phyloP scores from a whole-genome alignment of 2,797 vertebrate genomes.

The Ctenopoma kingsleyae region DNA sequence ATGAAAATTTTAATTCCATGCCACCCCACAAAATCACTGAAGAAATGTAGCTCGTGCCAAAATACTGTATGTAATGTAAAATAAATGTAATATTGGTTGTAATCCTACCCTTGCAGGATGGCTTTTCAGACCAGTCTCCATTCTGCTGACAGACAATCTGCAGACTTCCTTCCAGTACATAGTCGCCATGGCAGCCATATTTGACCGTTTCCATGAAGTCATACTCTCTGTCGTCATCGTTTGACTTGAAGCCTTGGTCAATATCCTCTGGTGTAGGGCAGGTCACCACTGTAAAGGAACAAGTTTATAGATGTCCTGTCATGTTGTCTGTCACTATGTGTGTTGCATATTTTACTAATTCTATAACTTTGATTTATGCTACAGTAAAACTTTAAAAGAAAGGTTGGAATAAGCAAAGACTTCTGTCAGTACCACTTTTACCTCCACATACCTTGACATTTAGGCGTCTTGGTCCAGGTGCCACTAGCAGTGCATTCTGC shows the following conservation, averaged over 20 bases:
- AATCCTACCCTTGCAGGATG: slow-evolving; percentile 87
- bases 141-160: slow-evolving; percentile 81
- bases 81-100: neutral
- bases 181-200: slow-evolving; percentile 85
- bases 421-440: neutral
- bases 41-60: neutral
- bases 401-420: neutral
- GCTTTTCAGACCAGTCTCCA: slow-evolving; percentile 88
- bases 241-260: slow-evolving; percentile 86
- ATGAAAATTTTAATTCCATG: neutral
- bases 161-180: slow-evolving; percentile 79
- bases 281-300: slow-evolving; percentile 82
- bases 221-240: slow-evolving; percentile 60
- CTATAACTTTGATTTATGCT: neutral
- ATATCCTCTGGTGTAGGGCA: slow-evolving; percentile 87
- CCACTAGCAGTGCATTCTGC: slow-evolving; percentile 82
- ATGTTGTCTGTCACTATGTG: neutral
- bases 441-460: slow-evolving; percentile 83
- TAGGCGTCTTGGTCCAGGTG: slow-evolving; percentile 86
- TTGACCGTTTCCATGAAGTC: slow-evolving; percentile 83
- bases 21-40: neutral
- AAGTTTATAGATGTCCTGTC: neutral
- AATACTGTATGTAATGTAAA: neutral
- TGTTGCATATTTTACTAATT: neutral
- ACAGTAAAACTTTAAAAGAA: neutral